A percentile compares a stretch with the other conserved stretches of the same genome.
These are phyloP conservation scores for Biston stratarius DNA, from an alignment of 2,888 invertebrate species.

Conservation along the genomic window DNA sequence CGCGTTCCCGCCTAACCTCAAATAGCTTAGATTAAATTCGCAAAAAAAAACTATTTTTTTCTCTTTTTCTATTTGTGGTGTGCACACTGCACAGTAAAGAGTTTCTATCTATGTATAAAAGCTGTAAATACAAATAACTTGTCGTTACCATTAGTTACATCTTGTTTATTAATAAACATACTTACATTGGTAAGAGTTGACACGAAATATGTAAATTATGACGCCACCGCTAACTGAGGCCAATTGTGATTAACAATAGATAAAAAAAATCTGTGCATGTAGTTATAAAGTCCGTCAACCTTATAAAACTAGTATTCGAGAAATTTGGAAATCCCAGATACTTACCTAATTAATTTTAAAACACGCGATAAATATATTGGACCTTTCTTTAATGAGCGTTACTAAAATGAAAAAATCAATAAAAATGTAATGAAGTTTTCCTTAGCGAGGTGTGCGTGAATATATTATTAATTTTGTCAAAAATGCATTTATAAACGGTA, in stretches of 20 bases:
- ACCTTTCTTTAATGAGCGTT: neutral
- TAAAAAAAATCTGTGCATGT: neutral
- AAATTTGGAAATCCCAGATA: constrained; percentile 18
- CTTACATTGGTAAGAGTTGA: constrained; percentile 10
- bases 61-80: too few species aligned
- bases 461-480: constrained; percentile 6
- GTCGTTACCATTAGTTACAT: neutral
- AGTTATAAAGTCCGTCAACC: constrained; percentile 20
- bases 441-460: neutral
- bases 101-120: too few species aligned
- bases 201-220: constrained; percentile 11
- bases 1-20: too few species aligned
- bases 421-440: neutral
- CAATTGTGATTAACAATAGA: constrained; percentile 1
- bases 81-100: too few species aligned
- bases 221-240: neutral
- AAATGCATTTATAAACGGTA: constrained; percentile 10
- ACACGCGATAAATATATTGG: neutral
- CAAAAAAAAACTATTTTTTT: too few species aligned
- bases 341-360: neutral
- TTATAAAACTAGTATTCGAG: constrained; percentile 20
- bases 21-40: too few species aligned
- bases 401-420: neutral
- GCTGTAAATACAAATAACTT: neutral
- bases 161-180: constrained; percentile 1